phyloP scores from a whole-genome alignment of 2,113 vertebrate genomes.

The Amblyopsis rosae region DNA sequence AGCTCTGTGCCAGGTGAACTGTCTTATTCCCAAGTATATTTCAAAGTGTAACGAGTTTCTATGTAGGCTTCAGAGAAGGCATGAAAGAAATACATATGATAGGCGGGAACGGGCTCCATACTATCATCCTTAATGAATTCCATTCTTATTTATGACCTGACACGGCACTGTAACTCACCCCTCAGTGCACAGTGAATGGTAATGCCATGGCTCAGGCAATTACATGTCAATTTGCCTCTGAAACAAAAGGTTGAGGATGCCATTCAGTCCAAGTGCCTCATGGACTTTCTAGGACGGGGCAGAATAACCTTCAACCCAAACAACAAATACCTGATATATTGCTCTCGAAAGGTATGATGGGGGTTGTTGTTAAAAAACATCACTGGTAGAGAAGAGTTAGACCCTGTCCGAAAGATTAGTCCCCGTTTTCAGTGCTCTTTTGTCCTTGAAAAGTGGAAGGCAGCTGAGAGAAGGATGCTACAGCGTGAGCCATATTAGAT shows the following conservation, averaged over 20 bases:
- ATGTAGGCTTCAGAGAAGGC: conserved; percentile 59
- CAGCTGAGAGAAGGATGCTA: conserved; percentile 37
- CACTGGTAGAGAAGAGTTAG: conserved; percentile 42
- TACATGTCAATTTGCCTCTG: conserved; percentile 63
- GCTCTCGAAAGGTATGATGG: conserved; percentile 28
- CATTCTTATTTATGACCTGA: conserved; percentile 74
- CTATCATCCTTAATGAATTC: conserved; percentile 72
- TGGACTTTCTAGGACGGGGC: conserved; percentile 46
- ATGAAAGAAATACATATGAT: conserved; percentile 43
- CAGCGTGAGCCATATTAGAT: conserved; percentile 44
- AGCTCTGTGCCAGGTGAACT: conserved; percentile 63
- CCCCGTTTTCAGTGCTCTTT: conserved; percentile 23
- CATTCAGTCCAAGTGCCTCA: conserved; percentile 58
- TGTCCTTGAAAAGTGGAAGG: conserved; percentile 40
- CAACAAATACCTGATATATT: conserved; percentile 25
- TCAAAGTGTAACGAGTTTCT: conserved; percentile 70
- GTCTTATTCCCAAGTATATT: conserved; percentile 62
- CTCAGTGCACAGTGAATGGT: conserved; percentile 52
- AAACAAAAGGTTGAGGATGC: conserved; percentile 66
- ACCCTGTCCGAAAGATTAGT: conserved; percentile 24
- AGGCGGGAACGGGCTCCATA: conserved; percentile 53
- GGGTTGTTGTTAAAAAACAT: conserved; percentile 4
- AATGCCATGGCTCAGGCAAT: conserved; percentile 55
- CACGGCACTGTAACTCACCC: conserved; percentile 60
- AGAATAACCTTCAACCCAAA: conserved; percentile 28